phyloP scores from a whole-genome alignment of 1,140 invertebrate species.

The Belonocnema kinseyi region DNA sequence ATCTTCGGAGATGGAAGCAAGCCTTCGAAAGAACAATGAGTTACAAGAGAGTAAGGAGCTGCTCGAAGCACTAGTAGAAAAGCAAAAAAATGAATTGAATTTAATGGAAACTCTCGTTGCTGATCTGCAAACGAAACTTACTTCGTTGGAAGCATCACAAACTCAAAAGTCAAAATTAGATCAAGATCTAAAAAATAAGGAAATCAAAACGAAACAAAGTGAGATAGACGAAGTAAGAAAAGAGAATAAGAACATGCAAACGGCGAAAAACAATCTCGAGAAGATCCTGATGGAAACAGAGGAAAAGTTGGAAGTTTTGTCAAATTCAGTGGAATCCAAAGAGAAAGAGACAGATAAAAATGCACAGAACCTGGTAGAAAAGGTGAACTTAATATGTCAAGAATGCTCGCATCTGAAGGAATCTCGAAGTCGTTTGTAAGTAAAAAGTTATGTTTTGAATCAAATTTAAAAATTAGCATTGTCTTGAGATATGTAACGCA shows the following conservation, averaged over 20 bases:
- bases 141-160: constrained; percentile 43
- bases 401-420: constrained; percentile 59
- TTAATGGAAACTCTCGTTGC: constrained; percentile 40
- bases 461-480: not conserved
- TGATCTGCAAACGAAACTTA: constrained; percentile 54
- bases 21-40: constrained; percentile 49
- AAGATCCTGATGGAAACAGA: constrained; percentile 57
- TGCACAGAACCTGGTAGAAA: constrained; percentile 58
- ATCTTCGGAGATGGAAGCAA: constrained; percentile 41
- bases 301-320: constrained; percentile 52
- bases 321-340: constrained; percentile 53
- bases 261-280: constrained; percentile 51
- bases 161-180: constrained; percentile 47
- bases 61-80: constrained; percentile 39
- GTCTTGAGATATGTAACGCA: too few species aligned
- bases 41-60: constrained; percentile 44
- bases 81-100: constrained; percentile 46
- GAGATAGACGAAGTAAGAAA: constrained; percentile 48
- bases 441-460: constrained; percentile 29
- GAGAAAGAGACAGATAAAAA: constrained; percentile 61
- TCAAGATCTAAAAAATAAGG: constrained; percentile 47
- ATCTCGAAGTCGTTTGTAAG: constrained; percentile 60
- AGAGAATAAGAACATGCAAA: constrained; percentile 51
- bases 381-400: constrained; percentile 59
- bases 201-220: constrained; percentile 47